phyloP scores from a whole-genome alignment of 2,888 invertebrate genomes.

The Tupiocoris notatus region DNA sequence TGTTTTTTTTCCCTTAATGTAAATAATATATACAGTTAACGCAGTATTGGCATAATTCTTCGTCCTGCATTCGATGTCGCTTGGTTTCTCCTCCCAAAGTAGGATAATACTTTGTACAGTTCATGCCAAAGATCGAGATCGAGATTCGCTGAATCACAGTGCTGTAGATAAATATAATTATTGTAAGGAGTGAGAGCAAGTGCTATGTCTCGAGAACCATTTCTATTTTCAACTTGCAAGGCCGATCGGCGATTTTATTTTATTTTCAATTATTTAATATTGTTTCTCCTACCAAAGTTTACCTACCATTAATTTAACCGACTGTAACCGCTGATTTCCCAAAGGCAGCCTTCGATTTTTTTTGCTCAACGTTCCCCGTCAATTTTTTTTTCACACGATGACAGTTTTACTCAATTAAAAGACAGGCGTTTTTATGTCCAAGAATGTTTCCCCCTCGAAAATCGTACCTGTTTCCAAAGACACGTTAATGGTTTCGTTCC shows the following conservation, averaged over 20 bases:
- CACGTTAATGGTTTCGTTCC: neutral
- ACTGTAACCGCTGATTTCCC: neutral
- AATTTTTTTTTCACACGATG: neutral
- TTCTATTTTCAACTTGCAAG: no score
- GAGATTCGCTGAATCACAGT: conserved; percentile 21
- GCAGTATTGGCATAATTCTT: neutral
- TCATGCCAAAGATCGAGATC: conserved; percentile 45
- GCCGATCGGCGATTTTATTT: no score
- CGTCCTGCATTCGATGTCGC: conserved; percentile 10
- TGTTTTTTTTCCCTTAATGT: conserved; percentile 37
- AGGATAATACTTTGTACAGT: conserved; percentile 35
- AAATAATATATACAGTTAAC: conserved; percentile 9
- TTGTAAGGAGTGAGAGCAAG: neutral
- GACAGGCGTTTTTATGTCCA: neutral
- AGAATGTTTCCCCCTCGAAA: neutral
- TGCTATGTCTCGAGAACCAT: neutral
- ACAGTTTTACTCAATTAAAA: neutral
- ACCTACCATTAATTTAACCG: neutral
- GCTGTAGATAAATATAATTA: conserved; percentile 1
- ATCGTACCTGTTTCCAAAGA: neutral
- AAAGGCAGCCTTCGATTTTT: neutral
- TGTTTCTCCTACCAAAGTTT: neutral
- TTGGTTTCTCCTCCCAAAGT: conserved; percentile 27
- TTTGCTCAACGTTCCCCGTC: neutral
- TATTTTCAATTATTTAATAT: no score